phyloP scores from a whole-genome alignment of 2,113 vertebrate species.

The Brachypodius melanocephalos region DNA sequence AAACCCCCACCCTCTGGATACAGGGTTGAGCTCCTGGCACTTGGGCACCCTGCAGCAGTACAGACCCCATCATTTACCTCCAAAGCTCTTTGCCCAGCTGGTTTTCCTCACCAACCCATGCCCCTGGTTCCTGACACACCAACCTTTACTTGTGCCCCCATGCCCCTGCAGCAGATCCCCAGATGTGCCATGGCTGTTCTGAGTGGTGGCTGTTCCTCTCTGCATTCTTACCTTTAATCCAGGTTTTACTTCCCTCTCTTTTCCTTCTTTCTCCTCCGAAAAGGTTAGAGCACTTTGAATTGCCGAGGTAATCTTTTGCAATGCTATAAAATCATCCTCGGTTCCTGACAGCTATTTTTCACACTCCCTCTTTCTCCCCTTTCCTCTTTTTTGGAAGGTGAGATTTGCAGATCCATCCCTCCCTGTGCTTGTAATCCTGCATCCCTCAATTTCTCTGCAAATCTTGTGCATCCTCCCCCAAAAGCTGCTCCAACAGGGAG shows the following conservation, averaged over 20 bases:
- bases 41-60: background rate
- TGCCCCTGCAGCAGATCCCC: background rate
- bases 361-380: background rate
- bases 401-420: background rate
- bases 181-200: background rate
- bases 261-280: background rate
- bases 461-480: background rate
- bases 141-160: background rate
- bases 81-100: background rate
- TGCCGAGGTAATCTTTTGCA: background rate
- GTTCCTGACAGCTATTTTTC: background rate
- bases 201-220: background rate
- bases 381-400: background rate
- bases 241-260: background rate
- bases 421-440: background rate
- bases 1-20: background rate
- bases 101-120: background rate
- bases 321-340: background rate
- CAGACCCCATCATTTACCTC: background rate
- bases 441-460: background rate
- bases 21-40: background rate
- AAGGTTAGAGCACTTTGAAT: background rate
- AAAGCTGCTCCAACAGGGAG: background rate
- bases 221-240: background rate
- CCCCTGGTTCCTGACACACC: accelerated